A percentile compares a stretch with the other conserved stretches of the same genome.
These are phyloP conservation scores for Microplitis deprimator DNA, from an alignment of 2,888 invertebrate genomes.

Conservation along the genomic window DNA sequence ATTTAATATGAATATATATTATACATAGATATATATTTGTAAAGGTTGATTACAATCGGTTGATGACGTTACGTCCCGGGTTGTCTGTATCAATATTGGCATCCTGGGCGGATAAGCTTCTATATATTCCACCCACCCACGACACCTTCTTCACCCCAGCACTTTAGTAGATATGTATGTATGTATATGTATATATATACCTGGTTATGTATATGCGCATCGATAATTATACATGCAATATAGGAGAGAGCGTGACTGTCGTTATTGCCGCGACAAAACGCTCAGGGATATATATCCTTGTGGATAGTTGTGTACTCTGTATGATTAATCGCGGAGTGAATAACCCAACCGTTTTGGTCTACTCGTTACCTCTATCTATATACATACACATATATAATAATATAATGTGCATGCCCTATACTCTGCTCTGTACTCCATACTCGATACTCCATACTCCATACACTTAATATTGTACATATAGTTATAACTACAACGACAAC, in stretches of 20 bases:
- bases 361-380: slow-evolving; percentile 35
- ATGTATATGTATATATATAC: neutral
- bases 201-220: slow-evolving; percentile 33
- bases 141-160: neutral
- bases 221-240: slow-evolving; percentile 40
- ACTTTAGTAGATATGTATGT: neutral
- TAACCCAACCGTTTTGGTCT: slow-evolving; percentile 44
- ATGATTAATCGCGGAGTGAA: slow-evolving; percentile 49
- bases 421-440: too few species aligned
- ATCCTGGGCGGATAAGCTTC: neutral
- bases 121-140: neutral
- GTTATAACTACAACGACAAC: neutral
- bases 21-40: neutral
- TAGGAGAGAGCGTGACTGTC: slow-evolving; percentile 48
- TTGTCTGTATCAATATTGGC: neutral
- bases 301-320: slow-evolving; percentile 39
- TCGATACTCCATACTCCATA: neutral
- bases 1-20: neutral
- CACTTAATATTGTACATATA: neutral
- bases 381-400: neutral
- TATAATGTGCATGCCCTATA: too few species aligned
- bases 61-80: slow-evolving; percentile 4
- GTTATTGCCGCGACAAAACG: slow-evolving; percentile 51
- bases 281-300: slow-evolving; percentile 40
- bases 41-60: slow-evolving; percentile 12